Conservation (phyloP, 2,888 invertebrate species). For the Drosophila quinaria region DNA sequence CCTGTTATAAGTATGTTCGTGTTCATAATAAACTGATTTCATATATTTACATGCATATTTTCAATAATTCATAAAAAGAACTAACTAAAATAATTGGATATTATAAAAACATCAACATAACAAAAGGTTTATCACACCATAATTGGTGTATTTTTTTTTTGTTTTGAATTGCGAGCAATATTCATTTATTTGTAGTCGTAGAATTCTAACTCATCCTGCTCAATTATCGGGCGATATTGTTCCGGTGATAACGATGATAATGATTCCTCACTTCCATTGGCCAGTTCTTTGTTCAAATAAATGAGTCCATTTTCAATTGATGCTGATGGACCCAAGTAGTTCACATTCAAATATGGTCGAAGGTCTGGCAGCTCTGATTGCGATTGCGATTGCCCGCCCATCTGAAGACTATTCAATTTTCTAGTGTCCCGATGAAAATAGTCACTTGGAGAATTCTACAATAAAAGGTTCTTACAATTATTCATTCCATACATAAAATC, state of each 20-base stretch:
- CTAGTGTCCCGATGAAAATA: constrained; percentile 51
- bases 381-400: background rate
- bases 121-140: constrained; percentile 1
- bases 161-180: background rate
- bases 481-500: no score
- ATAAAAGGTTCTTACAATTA: constrained; percentile 63
- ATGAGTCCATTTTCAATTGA: constrained; percentile 11
- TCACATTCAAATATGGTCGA: constrained; percentile 6
- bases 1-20: constrained; percentile 25
- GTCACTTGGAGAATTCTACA: constrained; percentile 37
- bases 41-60: constrained; percentile 34
- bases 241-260: background rate
- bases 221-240: constrained; percentile 1
- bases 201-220: constrained; percentile 25
- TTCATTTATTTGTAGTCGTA: constrained; percentile 42
- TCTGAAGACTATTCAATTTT: constrained; percentile 19
- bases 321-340: constrained; percentile 14
- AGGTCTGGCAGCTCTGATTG: constrained; percentile 1
- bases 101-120: background rate
- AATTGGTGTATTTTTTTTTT: background rate
- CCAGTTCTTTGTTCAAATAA: background rate
- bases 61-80: background rate
- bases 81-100: background rate
- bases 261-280: background rate
- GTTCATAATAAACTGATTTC: constrained; percentile 2